Evolutionary conservation across 1,140 invertebrate genomes (phyloP).

Genomic region (Drosophila sproati): DNA sequence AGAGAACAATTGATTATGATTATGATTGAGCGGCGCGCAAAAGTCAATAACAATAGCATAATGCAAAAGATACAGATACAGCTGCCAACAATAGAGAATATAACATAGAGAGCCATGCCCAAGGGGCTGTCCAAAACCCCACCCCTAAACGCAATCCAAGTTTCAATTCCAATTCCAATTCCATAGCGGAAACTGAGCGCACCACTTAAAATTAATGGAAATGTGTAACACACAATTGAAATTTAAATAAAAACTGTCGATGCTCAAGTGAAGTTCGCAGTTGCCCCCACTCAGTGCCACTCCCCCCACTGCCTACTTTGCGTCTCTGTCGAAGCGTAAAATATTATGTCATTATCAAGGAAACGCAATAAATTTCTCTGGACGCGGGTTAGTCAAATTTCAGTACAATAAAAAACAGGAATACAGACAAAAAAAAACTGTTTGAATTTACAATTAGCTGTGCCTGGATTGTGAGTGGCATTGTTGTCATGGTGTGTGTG

Average conservation of each 20-base stretch:
- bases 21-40: conserved; percentile 75
- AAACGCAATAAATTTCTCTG: conserved; percentile 76
- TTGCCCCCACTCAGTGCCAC: neutral
- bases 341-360: conserved; percentile 83
- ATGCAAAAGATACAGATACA: conserved; percentile 61
- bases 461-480: conserved; percentile 33
- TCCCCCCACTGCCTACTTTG: neutral
- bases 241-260: conserved; percentile 73
- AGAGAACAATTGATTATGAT: conserved; percentile 72
- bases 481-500: conserved; percentile 70
- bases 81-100: conserved; percentile 45
- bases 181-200: conserved; percentile 25
- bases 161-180: conserved; percentile 25
- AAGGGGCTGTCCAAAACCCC: conserved; percentile 26
- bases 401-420: conserved; percentile 52
- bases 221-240: conserved; percentile 64
- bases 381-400: conserved; percentile 72
- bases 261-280: conserved; percentile 44
- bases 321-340: conserved; percentile 77
- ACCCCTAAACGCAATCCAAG: conserved; percentile 10
- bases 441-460: conserved; percentile 82
- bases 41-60: conserved; percentile 81
- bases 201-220: conserved; percentile 84
- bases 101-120: neutral
- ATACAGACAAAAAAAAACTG: conserved; percentile 48